These are phyloP conservation scores for Cotesia chilonis DNA, from an alignment of 1,140 invertebrate species.

Conservation along the genomic window DNA sequence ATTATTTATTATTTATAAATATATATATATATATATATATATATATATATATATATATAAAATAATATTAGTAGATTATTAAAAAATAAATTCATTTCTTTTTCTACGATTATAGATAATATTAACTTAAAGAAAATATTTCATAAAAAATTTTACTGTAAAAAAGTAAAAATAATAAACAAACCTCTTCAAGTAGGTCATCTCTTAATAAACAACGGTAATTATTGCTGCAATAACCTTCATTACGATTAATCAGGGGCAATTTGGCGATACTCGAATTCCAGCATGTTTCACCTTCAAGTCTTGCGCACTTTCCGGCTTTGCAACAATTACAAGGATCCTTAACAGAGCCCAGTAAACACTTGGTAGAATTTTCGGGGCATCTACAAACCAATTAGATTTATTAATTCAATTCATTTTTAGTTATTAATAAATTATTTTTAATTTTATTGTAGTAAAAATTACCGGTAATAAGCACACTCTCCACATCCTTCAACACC, in stretches of 20 bases:
- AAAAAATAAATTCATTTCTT: too few relatives aligned
- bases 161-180: too few relatives aligned
- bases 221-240: conserved; percentile 55
- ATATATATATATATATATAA: too few relatives aligned
- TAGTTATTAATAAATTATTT: background rate
- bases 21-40: too few relatives aligned
- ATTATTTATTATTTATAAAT: too few relatives aligned
- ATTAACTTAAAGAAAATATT: too few relatives aligned
- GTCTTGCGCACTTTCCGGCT: conserved; percentile 64
- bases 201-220: conserved; percentile 54
- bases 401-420: conserved; percentile 16
- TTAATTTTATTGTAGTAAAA: background rate
- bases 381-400: conserved; percentile 44
- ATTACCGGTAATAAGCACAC: conserved; percentile 34
- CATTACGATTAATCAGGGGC: conserved; percentile 47
- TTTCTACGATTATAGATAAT: too few relatives aligned
- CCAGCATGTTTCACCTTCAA: conserved; percentile 69
- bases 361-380: conserved; percentile 53
- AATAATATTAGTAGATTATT: too few relatives aligned
- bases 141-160: background rate
- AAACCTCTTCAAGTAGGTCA: conserved; percentile 54
- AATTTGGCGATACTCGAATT: conserved; percentile 54
- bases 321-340: conserved; percentile 70
- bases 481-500: conserved; percentile 14
- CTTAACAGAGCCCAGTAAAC: conserved; percentile 62